These are phyloP conservation scores for Halcyon badia DNA, from an alignment of 2,797 vertebrate genomes.

Conservation along the genomic window DNA sequence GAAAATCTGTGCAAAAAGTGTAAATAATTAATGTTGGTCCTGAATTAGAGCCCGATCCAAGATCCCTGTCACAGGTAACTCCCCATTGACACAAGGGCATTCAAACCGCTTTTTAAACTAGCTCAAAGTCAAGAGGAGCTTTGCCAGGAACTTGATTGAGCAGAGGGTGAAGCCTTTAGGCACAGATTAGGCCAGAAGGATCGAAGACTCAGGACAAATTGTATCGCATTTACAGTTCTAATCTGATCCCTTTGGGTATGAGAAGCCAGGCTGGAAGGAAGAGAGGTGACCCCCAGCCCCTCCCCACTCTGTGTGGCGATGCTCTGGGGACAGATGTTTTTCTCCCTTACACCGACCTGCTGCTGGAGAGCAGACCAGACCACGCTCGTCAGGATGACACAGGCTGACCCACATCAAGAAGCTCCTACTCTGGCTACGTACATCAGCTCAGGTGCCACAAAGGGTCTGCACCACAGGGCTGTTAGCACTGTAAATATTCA, in stretches of 20 bases:
- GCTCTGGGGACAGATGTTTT: background rate
- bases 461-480: background rate
- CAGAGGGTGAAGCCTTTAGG: background rate
- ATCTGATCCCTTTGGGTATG: background rate
- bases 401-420: background rate
- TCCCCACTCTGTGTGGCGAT: background rate
- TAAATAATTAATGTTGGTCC: background rate
- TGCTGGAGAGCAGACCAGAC: background rate
- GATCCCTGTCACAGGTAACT: background rate
- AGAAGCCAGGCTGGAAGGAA: background rate
- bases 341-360: background rate
- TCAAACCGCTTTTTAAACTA: background rate
- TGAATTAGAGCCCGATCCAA: background rate
- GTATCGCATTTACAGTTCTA: background rate
- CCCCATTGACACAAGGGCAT: background rate
- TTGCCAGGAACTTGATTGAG: background rate
- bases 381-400: background rate
- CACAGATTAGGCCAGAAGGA: background rate
- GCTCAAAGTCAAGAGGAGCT: background rate
- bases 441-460: background rate
- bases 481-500: background rate
- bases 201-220: background rate
- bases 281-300: background rate
- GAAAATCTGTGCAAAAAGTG: background rate
- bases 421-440: fast-evolving